Conservation (phyloP, 1,140 invertebrate species). For the Drosophila kurseongensis region DNA sequence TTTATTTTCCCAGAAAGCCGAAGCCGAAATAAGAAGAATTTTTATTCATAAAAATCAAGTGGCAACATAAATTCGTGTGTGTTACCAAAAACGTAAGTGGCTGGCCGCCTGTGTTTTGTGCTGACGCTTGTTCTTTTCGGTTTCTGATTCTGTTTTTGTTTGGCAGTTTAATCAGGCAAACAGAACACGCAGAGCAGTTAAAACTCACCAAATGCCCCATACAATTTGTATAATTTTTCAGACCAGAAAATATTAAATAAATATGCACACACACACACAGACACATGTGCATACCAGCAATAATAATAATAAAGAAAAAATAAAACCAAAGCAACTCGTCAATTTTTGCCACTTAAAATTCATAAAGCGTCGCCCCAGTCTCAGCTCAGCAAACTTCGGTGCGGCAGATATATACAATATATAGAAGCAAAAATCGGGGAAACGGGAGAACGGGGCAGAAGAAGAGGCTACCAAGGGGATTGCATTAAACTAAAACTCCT, state of each 20-base stretch:
- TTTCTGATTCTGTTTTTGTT: constrained; percentile 12
- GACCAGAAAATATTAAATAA: constrained; percentile 73
- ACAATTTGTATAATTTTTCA: constrained; percentile 78
- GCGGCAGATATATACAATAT: constrained; percentile 1
- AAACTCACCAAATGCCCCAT: constrained; percentile 69
- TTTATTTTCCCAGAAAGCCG: constrained; percentile 65
- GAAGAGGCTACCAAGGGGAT: constrained; percentile 4
- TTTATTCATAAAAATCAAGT: constrained; percentile 74
- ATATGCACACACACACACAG: constrained; percentile 28
- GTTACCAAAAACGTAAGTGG: constrained; percentile 67
- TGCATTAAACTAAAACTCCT: constrained; percentile 13
- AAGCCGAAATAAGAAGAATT: constrained; percentile 70
- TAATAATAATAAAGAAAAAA: constrained; percentile 74
- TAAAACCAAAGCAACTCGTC: constrained; percentile 79
- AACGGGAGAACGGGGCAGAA: background rate
- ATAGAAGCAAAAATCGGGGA: constrained; percentile 2
- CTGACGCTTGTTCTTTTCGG: constrained; percentile 1
- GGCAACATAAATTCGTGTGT: constrained; percentile 71
- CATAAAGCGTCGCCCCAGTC: constrained; percentile 68
- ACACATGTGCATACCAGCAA: constrained; percentile 31
- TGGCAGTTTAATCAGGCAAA: constrained; percentile 61
- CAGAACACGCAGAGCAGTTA: constrained; percentile 77
- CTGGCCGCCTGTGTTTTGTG: constrained; percentile 7
- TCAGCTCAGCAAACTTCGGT: constrained; percentile 19
- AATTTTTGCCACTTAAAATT: constrained; percentile 81